A percentile compares a stretch with the other conserved stretches of the same genome.
Conservation (phyloP, 64 coral and sea anemone genomes). For the Stichodactyla mertensii region DNA sequence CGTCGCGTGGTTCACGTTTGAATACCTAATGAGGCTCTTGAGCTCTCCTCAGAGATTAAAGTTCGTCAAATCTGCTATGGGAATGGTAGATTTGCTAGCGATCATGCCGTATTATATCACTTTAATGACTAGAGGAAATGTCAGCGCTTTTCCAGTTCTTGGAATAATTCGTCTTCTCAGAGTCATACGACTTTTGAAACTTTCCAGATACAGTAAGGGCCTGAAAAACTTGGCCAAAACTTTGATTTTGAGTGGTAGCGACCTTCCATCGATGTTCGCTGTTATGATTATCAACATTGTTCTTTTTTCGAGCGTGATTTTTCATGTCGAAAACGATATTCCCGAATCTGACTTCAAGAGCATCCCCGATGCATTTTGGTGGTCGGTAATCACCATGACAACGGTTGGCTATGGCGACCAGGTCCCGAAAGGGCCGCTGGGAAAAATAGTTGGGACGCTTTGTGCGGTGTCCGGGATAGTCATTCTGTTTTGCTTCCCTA, state of each 20-base stretch:
- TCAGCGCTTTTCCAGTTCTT: constrained; percentile 56
- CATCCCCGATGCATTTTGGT: constrained; percentile 94
- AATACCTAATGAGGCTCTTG: constrained; percentile 66
- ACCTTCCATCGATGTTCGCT: constrained; percentile 62
- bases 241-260: constrained; percentile 55
- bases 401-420: constrained; percentile 84
- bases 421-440: constrained; percentile 54
- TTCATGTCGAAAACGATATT: constrained; percentile 55
- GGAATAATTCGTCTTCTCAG: constrained; percentile 72
- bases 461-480: constrained; percentile 79
- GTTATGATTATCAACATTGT: constrained; percentile 57
- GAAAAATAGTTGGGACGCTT: constrained; percentile 63
- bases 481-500: constrained; percentile 81
- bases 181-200: constrained; percentile 79
- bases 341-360: constrained; percentile 61
- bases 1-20: constrained; percentile 89
- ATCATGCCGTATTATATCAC: constrained; percentile 88
- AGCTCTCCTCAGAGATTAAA: constrained; percentile 64
- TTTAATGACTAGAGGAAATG: constrained; percentile 45
- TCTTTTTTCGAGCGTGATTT: constrained; percentile 80
- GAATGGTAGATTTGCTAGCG: constrained; percentile 75
- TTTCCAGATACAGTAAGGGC: constrained; percentile 78
- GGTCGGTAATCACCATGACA: constrained; percentile 83
- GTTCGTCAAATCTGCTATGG: constrained; percentile 78
- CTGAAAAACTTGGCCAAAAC: constrained; percentile 71